A percentile compares a stretch with the other conserved stretches of the same genome.
These are phyloP conservation scores for Phrixothrix hirtus DNA, from an alignment of 2,888 invertebrate genomes.

Conservation along the genomic window DNA sequence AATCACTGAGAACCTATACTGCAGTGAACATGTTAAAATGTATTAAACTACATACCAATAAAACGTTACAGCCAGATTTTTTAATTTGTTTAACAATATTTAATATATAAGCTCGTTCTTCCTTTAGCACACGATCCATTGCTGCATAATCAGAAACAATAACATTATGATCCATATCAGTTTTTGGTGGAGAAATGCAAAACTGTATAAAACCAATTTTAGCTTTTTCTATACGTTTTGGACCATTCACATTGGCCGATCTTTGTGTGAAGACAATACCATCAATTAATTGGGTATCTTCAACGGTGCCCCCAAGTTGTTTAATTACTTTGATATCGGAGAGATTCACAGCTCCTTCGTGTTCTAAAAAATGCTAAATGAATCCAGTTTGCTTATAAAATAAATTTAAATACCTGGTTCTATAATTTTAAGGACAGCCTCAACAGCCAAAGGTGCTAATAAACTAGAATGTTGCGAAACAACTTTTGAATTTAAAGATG, in stretches of 20 bases:
- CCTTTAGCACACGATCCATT: conserved; percentile 97
- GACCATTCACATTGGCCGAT: conserved; percentile 87
- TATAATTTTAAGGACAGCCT: conserved; percentile 88
- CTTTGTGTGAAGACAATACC: conserved; percentile 95
- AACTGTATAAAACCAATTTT: conserved; percentile 99
- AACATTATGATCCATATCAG: conserved; percentile 97
- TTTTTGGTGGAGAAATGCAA: conserved; percentile 99
- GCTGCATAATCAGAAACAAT: conserved; percentile 99
- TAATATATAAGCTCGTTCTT: conserved; percentile 95
- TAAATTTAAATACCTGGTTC: conserved; percentile 67
- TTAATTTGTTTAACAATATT: conserved; percentile 99
- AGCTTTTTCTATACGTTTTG: conserved; percentile 93
- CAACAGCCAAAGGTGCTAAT: conserved; percentile 95
- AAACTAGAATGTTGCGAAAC: conserved; percentile 97
- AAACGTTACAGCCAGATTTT: conserved; percentile 96
- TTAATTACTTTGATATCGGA: conserved; percentile 96
- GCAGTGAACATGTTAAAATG: no score
- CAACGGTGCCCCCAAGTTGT: conserved; percentile 95
- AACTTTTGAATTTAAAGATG: conserved; percentile 97
- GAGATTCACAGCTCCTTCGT: conserved; percentile 79
- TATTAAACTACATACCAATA: conserved; percentile 77
- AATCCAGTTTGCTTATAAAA: no score
- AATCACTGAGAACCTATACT: no score
- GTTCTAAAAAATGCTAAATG: conserved; percentile 49
- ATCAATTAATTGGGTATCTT: conserved; percentile 93